Evolutionary conservation across 2,888 invertebrate species (phyloP).

Genomic region (Smittia sp.): DNA sequence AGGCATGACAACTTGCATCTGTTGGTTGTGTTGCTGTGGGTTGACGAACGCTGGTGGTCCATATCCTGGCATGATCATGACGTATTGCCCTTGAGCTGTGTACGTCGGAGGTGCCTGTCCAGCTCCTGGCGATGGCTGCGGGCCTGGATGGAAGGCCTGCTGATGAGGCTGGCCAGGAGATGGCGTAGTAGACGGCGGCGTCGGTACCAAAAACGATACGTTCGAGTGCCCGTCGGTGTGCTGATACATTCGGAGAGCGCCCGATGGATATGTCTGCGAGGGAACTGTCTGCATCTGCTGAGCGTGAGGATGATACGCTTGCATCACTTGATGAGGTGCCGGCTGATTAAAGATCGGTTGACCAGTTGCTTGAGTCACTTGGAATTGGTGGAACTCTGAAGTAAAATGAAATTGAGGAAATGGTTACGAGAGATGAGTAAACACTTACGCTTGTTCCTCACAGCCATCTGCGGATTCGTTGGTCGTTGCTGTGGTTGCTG

Average conservation of each 20-base stretch:
- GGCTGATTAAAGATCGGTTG: constrained; percentile 65
- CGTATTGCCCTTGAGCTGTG: constrained; percentile 37
- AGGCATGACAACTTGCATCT: constrained; percentile 52
- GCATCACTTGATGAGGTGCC: constrained; percentile 71
- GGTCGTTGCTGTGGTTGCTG: constrained; percentile 19
- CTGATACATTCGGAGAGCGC: constrained; percentile 53
- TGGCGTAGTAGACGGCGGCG: constrained; percentile 58
- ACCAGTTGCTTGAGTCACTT: constrained; percentile 58
- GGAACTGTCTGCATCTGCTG: constrained; percentile 56
- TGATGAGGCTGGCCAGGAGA: constrained; percentile 60
- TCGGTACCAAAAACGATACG: constrained; percentile 48
- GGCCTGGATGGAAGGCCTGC: constrained; percentile 58
- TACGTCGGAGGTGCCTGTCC: constrained; percentile 21
- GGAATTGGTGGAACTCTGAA: constrained; percentile 39
- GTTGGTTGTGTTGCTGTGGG: constrained; percentile 50
- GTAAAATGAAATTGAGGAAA: constrained; percentile 41
- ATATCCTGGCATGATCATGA: constrained; percentile 43
- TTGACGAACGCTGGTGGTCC: constrained; percentile 49
- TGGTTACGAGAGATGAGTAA: constrained; percentile 31
- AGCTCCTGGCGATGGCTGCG: constrained; percentile 52
- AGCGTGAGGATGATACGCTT: constrained; percentile 58
- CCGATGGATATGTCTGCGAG: constrained; percentile 54
- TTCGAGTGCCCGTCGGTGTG: background rate
- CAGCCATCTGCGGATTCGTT: constrained; percentile 50
- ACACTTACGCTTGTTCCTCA: constrained; percentile 28